Base-by-base conservation (phyloP, 2,113 vertebrate species). In the Sorex fumeus region DNA sequence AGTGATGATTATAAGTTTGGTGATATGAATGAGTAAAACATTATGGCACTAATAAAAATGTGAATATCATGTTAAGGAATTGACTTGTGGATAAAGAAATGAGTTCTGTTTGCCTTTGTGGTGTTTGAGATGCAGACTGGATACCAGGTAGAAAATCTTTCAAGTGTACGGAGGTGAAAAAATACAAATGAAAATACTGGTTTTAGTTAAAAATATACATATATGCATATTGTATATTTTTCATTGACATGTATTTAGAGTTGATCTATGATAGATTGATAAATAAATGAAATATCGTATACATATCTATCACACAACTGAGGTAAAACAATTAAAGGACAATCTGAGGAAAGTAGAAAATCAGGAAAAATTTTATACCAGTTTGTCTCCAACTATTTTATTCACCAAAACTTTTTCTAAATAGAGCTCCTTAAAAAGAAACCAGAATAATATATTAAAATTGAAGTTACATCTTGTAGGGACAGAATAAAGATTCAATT, bases 351-450 rank as follows among this genome's bases (percentile, higher is more conserved):
- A 80, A 9, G 1, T 62, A 70, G 4, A 8, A 69, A 40, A 40
- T 40, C 40, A 4, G 7, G 40, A 0, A 0, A 0, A 0, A 16
- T 34, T 43, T 1, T 69, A 71, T 4, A 66, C 62, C 0, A 64
- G 70, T 74, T 74, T 72, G 19, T 87, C 18, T 82, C 6, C 10
- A 53, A 6, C 1, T 62, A 47, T 86, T 74, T 60, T 60, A 60
- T 16, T 60, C 57, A 60, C 57, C 23, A 60, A 57, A 10, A 50
- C 47, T 13, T 12, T 50, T 50, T 50, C 47, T 50, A 50, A 50
- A 50, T 50, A 50, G 47, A 50, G 13, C 2, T 50, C 13, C 47
- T 50, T 6, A 10, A 12, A 50, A 50, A 50, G 47, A 50, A 12
- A 50, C 18, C 57, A 60, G 5, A 23, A 60, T 5, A 60, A 60